A percentile compares a stretch with the other conserved stretches of the same genome.
Conservation (phyloP, 2,113 vertebrate genomes). For the Rhabdomys dilectus region DNA sequence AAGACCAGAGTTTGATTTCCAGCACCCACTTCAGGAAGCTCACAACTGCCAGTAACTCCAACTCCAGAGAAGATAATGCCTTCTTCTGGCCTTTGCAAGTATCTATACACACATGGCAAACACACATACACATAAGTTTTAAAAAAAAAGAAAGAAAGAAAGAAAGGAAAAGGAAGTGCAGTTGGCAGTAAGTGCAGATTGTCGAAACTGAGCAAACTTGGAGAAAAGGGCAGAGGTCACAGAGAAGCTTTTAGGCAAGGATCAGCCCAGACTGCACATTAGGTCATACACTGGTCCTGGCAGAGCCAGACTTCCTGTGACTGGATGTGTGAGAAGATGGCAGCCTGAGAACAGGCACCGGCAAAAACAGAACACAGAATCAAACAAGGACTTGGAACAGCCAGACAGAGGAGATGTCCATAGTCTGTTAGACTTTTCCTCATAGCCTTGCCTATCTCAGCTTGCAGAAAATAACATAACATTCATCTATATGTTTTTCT, state of each 20-base stretch:
- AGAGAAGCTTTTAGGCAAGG: not conserved
- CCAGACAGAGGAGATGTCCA: not conserved
- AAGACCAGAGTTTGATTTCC: not conserved
- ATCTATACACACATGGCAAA: not conserved
- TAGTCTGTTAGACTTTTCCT: not conserved
- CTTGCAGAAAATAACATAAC: not conserved
- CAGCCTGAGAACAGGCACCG: not conserved
- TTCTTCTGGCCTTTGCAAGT: not conserved
- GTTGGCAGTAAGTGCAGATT: not conserved
- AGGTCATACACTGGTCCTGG: not conserved
- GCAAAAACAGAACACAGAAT: not conserved
- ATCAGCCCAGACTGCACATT: not conserved
- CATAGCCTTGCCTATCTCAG: not conserved
- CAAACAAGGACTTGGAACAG: not conserved
- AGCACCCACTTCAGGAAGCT: not conserved
- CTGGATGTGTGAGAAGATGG: not conserved
- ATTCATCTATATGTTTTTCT: conserved; percentile 4
- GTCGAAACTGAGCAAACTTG: not conserved
- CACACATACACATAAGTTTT: not conserved
- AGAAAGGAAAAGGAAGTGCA: not conserved
- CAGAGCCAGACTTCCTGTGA: not conserved
- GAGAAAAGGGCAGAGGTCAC: not conserved
- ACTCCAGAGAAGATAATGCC: not conserved
- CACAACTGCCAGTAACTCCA: not conserved
- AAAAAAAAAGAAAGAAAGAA: too few relatives aligned